Base-by-base conservation (phyloP, 1,140 invertebrate genomes). In the Heliothis subflexa region DNA sequence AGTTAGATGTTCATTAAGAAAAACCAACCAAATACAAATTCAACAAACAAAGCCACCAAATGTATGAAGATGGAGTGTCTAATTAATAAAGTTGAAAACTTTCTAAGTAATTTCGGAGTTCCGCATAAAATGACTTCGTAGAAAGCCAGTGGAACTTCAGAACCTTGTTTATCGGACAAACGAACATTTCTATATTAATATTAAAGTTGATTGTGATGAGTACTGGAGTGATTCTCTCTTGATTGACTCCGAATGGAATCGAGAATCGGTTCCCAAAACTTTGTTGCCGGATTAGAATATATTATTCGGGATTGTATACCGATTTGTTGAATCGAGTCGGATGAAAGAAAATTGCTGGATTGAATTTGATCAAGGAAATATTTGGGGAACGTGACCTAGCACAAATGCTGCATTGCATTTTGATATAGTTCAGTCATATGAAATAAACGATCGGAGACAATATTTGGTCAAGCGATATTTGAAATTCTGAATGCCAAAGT, bases 91-190 rank as follows among this genome's bases (percentile, higher is more conserved):
- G 71, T 61, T 73, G 18, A 76, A 80, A 78, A 85, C 70, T 81
- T 78, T 55, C 57, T 45, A 81, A 85, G 83, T 80, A 83, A 85
- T 83, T 85, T 80, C 75, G 54, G 76, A 80, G 68, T 83, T 78
- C 76, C 11, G 40, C 14, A 71, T 25, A 54, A 78, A 81, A 62
- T 80, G 78, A 78, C 68, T 78, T 62, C 66, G 57, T 49, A 54
- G 81, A 79, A 83, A 68, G 54, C 68, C 21, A 28, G 52, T 33
- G 57, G 18, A 80, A 76, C 55, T 78, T 79, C 16, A 52, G 40
- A 62, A 40, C 45, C 80, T 79, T 78, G 64, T 85, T 85, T 75
- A 75, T 54, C 45, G 72, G 55, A 28, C 3, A 70, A 75, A 78
- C 55, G 66, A 50, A 57, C 55, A 33, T 81, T 79, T 79, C 76